Evolutionary conservation across 2,797 vertebrate species (phyloP).

Genomic region (Pangasius djambal): DNA sequence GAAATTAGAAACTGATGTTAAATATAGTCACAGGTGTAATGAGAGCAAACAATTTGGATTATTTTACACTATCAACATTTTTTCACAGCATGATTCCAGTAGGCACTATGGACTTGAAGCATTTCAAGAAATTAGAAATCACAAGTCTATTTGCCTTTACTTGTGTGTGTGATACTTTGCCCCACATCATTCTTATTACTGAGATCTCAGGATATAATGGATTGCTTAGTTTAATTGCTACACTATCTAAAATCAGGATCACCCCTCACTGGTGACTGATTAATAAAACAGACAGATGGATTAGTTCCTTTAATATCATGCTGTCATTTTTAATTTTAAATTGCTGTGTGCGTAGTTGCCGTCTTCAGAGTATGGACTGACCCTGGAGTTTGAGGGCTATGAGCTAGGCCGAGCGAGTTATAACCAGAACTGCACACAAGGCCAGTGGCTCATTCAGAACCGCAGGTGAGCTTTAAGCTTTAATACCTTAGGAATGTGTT

Average conservation of each 20-base stretch:
- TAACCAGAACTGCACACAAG: slow-evolving; percentile 84
- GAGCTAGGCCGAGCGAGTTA: slow-evolving; percentile 81
- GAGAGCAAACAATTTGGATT: background rate
- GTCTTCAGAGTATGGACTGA: slow-evolving; percentile 78
- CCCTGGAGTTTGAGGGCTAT: slow-evolving; percentile 88
- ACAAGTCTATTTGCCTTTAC: background rate
- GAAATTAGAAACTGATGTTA: background rate
- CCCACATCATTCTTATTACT: background rate
- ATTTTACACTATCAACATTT: background rate
- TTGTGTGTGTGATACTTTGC: background rate
- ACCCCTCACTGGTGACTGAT: background rate
- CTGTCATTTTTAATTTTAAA: background rate
- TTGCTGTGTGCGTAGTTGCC: slow-evolving; percentile 77
- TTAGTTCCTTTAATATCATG: background rate
- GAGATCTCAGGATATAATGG: background rate
- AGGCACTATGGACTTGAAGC: background rate
- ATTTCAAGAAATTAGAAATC: background rate
- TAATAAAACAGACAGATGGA: background rate
- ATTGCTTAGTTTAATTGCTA: background rate
- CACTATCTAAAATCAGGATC: background rate
- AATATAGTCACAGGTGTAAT: background rate
- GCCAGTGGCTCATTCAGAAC: slow-evolving; percentile 90
- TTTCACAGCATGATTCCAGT: background rate
- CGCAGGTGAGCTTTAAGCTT: slow-evolving; percentile 74
- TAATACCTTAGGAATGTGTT: background rate